phyloP scores from a whole-genome alignment of 2,888 invertebrate species.

The Tortricodes alternella region DNA sequence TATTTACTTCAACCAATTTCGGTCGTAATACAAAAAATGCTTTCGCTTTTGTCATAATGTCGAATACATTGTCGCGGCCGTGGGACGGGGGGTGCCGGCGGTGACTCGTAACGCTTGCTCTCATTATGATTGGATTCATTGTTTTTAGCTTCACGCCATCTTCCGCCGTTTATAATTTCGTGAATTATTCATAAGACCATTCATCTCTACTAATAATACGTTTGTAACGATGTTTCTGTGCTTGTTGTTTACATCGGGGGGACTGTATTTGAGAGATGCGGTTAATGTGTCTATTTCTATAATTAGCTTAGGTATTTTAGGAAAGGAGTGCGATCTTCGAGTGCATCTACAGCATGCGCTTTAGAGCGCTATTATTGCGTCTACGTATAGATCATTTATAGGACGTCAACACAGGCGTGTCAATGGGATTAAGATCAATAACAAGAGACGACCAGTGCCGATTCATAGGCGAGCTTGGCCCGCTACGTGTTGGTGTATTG shows the following conservation, averaged over 20 bases:
- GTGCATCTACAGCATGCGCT: background rate
- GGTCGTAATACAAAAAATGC: no score
- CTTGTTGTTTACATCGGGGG: constrained; percentile 8
- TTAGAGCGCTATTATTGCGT: background rate
- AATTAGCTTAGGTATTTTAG: background rate
- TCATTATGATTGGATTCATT: constrained; percentile 58
- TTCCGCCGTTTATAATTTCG: constrained; percentile 52
- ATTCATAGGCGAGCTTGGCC: constrained; percentile 15
- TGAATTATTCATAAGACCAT: constrained; percentile 54
- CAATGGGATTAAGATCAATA: constrained; percentile 29
- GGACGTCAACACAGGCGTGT: constrained; percentile 11
- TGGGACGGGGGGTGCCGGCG: constrained; percentile 11
- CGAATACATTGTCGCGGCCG: background rate
- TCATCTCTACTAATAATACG: constrained; percentile 34
- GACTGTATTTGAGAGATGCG: background rate
- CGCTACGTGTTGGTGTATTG: constrained; percentile 21
- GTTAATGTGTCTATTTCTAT: background rate
- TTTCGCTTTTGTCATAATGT: constrained; percentile 3
- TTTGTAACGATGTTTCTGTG: constrained; percentile 10
- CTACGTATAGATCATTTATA: background rate
- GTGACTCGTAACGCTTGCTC: constrained; percentile 39
- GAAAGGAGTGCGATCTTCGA: background rate
- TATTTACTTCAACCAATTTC: no score
- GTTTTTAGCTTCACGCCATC: constrained; percentile 56
- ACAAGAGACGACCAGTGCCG: constrained; percentile 14